These are phyloP conservation scores for Ramphastos sulfuratus DNA, from an alignment of 2,113 vertebrate genomes.

Conservation along the genomic window DNA sequence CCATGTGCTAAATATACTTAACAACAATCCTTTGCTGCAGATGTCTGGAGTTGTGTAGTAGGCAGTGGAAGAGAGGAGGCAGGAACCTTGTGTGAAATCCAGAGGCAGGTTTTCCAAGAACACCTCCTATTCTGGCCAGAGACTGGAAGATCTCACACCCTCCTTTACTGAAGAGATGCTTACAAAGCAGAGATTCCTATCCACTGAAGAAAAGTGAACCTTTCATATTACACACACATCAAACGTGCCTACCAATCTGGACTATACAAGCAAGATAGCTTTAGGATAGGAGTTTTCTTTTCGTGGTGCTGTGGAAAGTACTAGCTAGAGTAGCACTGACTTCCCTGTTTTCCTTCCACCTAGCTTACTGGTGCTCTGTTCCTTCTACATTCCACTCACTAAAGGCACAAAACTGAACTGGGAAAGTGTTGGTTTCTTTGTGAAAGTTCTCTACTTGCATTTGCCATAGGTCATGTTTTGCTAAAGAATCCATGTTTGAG, in stretches of 20 bases:
- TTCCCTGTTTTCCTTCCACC: neutral
- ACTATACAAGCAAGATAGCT: neutral
- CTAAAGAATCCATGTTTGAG: neutral
- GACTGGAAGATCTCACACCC: neutral
- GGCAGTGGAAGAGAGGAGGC: neutral
- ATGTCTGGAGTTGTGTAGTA: neutral
- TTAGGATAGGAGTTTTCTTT: neutral
- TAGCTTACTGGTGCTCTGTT: neutral
- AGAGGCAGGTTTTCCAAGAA: neutral
- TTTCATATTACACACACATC: neutral
- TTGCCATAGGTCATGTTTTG: neutral
- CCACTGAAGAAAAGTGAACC: neutral
- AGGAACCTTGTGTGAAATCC: constrained; percentile 8
- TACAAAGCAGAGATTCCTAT: neutral
- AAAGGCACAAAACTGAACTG: neutral
- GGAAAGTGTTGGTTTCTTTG: neutral
- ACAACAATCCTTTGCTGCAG: neutral
- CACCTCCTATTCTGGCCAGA: neutral
- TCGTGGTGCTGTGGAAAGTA: neutral
- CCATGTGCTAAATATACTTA: constrained; percentile 21
- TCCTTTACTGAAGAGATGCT: neutral
- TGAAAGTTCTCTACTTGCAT: neutral
- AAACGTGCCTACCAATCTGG: neutral
- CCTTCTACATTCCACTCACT: neutral
- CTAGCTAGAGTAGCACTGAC: neutral